phyloP scores from a whole-genome alignment of 35 echinoderm and acorn worm species.

The Ophiothrix spiculata region DNA sequence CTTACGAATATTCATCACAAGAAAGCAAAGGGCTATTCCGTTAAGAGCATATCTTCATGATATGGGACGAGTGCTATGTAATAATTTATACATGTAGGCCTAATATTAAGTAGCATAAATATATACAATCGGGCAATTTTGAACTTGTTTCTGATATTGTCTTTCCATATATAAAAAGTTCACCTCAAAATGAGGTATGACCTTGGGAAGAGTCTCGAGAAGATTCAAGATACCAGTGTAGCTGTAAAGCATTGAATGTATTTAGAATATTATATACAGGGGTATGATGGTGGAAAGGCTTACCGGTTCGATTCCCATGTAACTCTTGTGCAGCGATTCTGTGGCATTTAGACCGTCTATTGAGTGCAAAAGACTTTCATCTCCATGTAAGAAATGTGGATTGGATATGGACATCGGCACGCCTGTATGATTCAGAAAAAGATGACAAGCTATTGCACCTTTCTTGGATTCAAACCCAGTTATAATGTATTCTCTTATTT shows the following conservation, averaged over 20 bases:
- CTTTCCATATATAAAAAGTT: neutral
- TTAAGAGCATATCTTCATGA: neutral
- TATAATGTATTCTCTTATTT: neutral
- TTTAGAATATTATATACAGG: neutral
- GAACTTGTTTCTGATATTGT: neutral
- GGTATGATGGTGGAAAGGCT: neutral
- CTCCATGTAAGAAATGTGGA: neutral
- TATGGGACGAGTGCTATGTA: neutral
- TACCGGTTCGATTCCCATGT: neutral
- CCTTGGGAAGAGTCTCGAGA: neutral
- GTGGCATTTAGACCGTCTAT: neutral
- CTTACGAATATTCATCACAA: neutral
- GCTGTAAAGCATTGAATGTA: neutral
- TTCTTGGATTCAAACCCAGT: neutral
- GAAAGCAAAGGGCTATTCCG: neutral
- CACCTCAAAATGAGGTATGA: neutral
- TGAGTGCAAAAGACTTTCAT: neutral
- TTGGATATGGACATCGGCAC: neutral
- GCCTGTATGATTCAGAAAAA: neutral
- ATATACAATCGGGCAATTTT: neutral
- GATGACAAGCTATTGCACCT: neutral
- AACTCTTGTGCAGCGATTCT: neutral
- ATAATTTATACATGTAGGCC: neutral
- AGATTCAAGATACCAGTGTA: neutral
- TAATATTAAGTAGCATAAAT: neutral